Conservation (phyloP, 2,113 vertebrate genomes). For the Macaca nemestrina region DNA sequence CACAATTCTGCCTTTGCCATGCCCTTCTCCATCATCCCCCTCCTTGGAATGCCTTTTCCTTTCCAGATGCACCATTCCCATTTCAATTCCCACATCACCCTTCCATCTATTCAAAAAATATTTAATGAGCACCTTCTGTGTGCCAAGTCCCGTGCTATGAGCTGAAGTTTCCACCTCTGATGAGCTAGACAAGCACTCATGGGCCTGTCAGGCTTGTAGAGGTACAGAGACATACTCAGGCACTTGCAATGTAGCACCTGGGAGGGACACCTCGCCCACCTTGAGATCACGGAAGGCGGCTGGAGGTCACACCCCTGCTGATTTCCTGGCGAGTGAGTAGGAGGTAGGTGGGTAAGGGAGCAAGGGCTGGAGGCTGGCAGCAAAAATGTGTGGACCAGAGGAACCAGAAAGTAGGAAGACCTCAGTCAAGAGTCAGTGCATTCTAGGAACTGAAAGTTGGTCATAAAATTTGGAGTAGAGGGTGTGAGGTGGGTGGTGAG, state of each 20-base stretch:
- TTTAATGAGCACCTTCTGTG: neutral
- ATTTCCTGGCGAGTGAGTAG: neutral
- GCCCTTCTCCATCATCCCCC: neutral
- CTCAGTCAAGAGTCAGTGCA: neutral
- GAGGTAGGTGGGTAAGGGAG: neutral
- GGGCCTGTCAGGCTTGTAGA: neutral
- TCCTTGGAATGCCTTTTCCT: neutral
- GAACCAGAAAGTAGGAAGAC: neutral
- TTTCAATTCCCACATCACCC: neutral
- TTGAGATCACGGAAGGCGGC: neutral
- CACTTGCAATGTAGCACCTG: neutral
- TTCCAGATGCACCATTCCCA: neutral
- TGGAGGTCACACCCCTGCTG: neutral
- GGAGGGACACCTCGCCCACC: neutral
- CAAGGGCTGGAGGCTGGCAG: neutral
- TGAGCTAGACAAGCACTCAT: neutral
- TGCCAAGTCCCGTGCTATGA: neutral
- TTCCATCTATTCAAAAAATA: neutral
- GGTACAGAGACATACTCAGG: neutral
- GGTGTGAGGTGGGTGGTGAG: neutral
- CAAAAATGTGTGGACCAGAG: neutral
- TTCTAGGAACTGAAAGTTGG: constrained; percentile 54
- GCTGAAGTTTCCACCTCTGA: neutral
- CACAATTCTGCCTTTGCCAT: neutral
- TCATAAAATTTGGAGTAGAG: neutral